phyloP scores from a whole-genome alignment of 2,797 vertebrate species.

The Kryptopterus vitreolus region DNA sequence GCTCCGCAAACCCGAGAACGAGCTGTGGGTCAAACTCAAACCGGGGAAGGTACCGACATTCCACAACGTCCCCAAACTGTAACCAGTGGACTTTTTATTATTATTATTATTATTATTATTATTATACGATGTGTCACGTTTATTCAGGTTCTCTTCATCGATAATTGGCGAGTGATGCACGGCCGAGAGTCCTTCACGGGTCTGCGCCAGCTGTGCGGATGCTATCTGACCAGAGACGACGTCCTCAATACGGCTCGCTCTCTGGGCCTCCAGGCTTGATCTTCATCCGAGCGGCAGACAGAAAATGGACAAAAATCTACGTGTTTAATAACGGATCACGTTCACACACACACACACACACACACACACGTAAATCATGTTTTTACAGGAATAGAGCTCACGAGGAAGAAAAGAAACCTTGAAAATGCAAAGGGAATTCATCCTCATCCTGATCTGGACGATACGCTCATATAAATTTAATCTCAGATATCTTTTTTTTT shows the following conservation, averaged over 20 bases:
- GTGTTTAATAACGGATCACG: too few relatives aligned
- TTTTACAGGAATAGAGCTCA: too few relatives aligned
- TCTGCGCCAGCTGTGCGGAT: conserved; percentile 88
- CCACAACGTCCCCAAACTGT: not conserved
- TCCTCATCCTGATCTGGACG: too few relatives aligned
- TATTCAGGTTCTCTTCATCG: conserved; percentile 84
- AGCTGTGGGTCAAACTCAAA: conserved; percentile 92
- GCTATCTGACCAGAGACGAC: conserved; percentile 90
- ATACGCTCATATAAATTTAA: too few relatives aligned
- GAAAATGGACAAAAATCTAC: conserved; percentile 24
- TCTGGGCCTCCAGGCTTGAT: conserved; percentile 82
- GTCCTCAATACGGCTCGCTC: conserved; percentile 82
- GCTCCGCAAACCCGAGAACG: conserved; percentile 84
- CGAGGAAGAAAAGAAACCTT: too few relatives aligned
- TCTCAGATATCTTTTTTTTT: too few relatives aligned
- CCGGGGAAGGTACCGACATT: conserved; percentile 85
- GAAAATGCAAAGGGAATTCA: too few relatives aligned
- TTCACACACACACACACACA: too few relatives aligned
- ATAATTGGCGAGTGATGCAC: conserved; percentile 92
- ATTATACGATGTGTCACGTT: not conserved
- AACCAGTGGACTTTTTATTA: not conserved
- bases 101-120: not conserved
- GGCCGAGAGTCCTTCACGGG: conserved; percentile 91
- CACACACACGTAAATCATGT: too few relatives aligned
- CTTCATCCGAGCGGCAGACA: not conserved